Conservation (phyloP, 2,888 invertebrate genomes). For the Melangyna quadrimaculata region DNA sequence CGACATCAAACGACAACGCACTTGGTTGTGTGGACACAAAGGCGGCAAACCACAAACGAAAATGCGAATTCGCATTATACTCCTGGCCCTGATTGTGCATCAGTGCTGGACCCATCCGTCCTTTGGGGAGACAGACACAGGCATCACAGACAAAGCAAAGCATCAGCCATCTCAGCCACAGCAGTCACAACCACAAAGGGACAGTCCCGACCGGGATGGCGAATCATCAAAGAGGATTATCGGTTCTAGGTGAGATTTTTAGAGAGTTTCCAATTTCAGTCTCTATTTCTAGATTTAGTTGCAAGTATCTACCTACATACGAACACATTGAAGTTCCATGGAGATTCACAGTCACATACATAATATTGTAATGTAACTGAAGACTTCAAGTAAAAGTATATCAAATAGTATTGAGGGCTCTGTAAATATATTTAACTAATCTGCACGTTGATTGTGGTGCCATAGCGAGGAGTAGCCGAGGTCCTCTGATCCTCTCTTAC, state of each 20-base stretch:
- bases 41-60: constrained; percentile 64
- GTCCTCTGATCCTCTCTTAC: not conserved
- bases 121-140: constrained; percentile 57
- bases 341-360: not conserved
- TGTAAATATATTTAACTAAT: constrained; percentile 58
- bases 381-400: not conserved
- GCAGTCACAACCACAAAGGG: constrained; percentile 29
- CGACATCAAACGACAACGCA: constrained; percentile 46
- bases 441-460: constrained; percentile 28
- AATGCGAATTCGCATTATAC: constrained; percentile 70
- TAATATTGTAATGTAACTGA: not conserved
- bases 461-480: not conserved
- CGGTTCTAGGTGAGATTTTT: constrained; percentile 83
- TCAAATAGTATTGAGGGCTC: constrained; percentile 44
- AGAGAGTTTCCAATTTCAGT: not conserved
- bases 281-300: not conserved
- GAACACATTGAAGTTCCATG: not conserved
- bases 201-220: constrained; percentile 77
- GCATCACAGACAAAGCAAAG: not conserved
- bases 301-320: not conserved
- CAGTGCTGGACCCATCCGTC: constrained; percentile 65
- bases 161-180: not conserved
- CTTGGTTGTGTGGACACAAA: constrained; percentile 45
- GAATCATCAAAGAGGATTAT: constrained; percentile 83
- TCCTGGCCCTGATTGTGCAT: constrained; percentile 66